Evolutionary conservation across 1,140 invertebrate genomes (phyloP).

Genomic region (Drosophila kanapiae): DNA sequence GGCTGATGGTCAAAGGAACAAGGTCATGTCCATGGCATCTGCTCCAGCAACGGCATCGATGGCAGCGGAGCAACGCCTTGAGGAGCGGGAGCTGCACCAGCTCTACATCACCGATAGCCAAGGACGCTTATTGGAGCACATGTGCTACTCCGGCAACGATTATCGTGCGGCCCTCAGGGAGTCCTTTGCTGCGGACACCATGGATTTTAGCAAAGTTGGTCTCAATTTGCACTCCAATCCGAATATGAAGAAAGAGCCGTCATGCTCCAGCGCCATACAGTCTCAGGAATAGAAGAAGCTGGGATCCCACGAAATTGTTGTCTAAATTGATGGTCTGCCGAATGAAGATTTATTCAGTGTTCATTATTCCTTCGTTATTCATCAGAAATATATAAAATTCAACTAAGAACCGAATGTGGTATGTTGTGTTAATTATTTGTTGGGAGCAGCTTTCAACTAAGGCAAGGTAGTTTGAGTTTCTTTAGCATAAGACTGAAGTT

Average conservation of each 20-base stretch:
- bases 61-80: conserved; percentile 6
- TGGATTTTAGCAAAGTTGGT: neutral
- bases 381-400: no score
- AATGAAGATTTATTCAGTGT: no score
- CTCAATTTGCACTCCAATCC: neutral
- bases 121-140: conserved; percentile 52
- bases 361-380: no score
- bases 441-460: no score
- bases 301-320: no score
- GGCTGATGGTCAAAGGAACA: neutral
- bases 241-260: neutral
- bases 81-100: conserved; percentile 28
- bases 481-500: no score
- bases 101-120: conserved; percentile 48
- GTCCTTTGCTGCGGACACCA: conserved; percentile 16
- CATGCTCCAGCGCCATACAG: neutral
- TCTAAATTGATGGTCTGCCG: no score
- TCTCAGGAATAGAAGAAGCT: no score
- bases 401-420: no score
- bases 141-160: conserved; percentile 56
- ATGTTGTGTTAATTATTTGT: no score
- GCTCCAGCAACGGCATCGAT: no score
- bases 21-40: conserved; percentile 2
- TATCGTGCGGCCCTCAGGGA: conserved; percentile 51
- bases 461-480: no score